Percentiles rank a stretch among this genome's conserved stretches.
Conservation (phyloP, 1,140 invertebrate genomes). For the Lordiphosa stackelbergi region DNA sequence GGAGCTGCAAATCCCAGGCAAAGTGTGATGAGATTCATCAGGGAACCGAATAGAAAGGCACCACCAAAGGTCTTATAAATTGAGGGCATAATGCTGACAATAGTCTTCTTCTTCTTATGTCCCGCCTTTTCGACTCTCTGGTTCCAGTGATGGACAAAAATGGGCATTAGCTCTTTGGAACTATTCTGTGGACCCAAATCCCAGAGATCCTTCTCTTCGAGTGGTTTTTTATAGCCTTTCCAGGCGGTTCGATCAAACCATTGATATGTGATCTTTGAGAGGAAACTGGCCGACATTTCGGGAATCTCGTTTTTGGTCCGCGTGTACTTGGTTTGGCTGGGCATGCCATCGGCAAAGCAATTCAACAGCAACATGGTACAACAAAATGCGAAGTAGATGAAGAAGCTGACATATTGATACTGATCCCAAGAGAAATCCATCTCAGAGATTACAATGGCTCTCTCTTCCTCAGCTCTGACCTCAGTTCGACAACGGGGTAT, state of each 20-base stretch:
- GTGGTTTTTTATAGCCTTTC: conserved; percentile 88
- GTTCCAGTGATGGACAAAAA: conserved; percentile 92
- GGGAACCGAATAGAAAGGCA: conserved; percentile 88
- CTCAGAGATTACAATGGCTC: conserved; percentile 43
- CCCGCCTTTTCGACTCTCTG: conserved; percentile 52
- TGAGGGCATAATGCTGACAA: conserved; percentile 85
- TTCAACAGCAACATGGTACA: conserved; percentile 87
- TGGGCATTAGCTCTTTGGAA: conserved; percentile 86
- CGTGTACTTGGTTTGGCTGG: conserved; percentile 84
- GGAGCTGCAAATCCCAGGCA: conserved; percentile 92
- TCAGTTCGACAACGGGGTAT: conserved; percentile 86
- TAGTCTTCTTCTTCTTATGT: conserved; percentile 76
- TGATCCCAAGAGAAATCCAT: conserved; percentile 75
- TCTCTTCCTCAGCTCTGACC: conserved; percentile 77
- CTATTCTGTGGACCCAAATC: conserved; percentile 91
- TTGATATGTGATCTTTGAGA: conserved; percentile 90
- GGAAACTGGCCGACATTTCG: conserved; percentile 90
- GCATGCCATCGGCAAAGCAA: conserved; percentile 87
- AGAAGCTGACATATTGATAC: conserved; percentile 86
- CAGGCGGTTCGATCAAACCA: conserved; percentile 94
- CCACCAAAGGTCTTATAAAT: conserved; percentile 89
- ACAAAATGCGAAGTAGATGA: conserved; percentile 88
- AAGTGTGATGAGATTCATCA: conserved; percentile 90
- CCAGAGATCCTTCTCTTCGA: conserved; percentile 92
- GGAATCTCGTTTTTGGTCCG: conserved; percentile 90